phyloP scores from a whole-genome alignment of 2,888 invertebrate species.

The Volucella inflata region DNA sequence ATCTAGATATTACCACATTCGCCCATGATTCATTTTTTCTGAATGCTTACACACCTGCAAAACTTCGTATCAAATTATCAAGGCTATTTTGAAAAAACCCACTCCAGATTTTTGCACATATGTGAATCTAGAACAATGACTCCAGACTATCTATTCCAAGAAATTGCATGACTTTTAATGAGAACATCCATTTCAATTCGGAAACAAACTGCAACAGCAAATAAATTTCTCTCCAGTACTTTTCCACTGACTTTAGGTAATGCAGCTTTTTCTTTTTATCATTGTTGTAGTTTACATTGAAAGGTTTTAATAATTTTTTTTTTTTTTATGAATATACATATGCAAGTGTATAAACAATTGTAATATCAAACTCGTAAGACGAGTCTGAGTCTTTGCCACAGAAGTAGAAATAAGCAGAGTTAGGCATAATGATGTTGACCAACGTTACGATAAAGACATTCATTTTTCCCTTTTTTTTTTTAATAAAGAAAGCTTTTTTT shows the following conservation, averaged over 20 bases:
- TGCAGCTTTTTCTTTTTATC: conserved; percentile 19
- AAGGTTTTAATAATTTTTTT: conserved; percentile 3
- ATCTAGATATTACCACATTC: too few relatives aligned
- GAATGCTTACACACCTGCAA: too few relatives aligned
- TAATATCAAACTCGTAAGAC: background rate
- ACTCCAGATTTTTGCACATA: too few relatives aligned
- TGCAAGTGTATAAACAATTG: background rate
- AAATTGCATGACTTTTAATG: conserved; percentile 61
- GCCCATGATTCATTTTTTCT: too few relatives aligned
- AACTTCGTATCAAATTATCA: too few relatives aligned
- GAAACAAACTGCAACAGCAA: conserved; percentile 50
- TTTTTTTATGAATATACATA: conserved; percentile 4
- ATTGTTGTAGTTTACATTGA: conserved; percentile 6
- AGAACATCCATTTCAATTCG: conserved; percentile 62
- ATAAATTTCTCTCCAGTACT: conserved; percentile 68
- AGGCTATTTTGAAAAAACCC: too few relatives aligned
- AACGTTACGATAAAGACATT: conserved; percentile 38
- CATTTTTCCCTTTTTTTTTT: conserved; percentile 13
- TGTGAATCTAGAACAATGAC: background rate
- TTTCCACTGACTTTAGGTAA: conserved; percentile 55
- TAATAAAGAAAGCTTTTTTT: background rate
- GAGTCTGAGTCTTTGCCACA: conserved; percentile 1
- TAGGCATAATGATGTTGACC: conserved; percentile 25
- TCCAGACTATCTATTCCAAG: conserved; percentile 45
- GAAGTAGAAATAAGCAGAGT: conserved; percentile 1